phyloP scores from a whole-genome alignment of 2,888 invertebrate species.

The Rhopalosiphum nymphaeae region DNA sequence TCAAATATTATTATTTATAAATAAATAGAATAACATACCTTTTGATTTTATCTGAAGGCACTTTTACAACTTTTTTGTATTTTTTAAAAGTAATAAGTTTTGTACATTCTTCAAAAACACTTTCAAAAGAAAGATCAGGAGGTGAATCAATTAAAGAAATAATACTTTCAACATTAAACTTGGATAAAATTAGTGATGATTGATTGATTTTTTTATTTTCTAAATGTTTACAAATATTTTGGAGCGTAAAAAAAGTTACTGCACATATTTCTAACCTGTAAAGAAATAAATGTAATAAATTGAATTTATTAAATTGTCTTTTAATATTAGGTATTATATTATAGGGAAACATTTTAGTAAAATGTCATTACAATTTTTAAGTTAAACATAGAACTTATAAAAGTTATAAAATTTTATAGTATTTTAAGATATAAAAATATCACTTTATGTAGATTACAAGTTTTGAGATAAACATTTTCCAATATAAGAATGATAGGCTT shows the following conservation, averaged over 20 bases:
- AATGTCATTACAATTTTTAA: no score
- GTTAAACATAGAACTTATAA: no score
- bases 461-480: no score
- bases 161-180: slow-evolving; percentile 21
- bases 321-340: not conserved
- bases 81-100: slow-evolving; percentile 23
- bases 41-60: not conserved
- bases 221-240: slow-evolving; percentile 19
- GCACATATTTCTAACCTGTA: slow-evolving; percentile 22
- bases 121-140: not conserved
- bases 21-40: slow-evolving; percentile 25
- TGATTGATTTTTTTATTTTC: not conserved
- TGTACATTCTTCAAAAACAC: not conserved
- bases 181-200: slow-evolving; percentile 40
- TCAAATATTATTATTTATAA: no score
- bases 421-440: no score
- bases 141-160: not conserved
- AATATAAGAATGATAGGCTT: no score
- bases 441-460: no score
- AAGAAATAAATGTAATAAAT: slow-evolving; percentile 2
- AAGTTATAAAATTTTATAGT: no score
- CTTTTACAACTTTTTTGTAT: not conserved
- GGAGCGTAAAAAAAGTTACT: slow-evolving; percentile 28
- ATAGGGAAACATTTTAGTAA: no score
- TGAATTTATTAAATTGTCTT: no score